Evolutionary conservation across 2,113 vertebrate genomes (phyloP).

Genomic region (Rhizomys pruinosus): DNA sequence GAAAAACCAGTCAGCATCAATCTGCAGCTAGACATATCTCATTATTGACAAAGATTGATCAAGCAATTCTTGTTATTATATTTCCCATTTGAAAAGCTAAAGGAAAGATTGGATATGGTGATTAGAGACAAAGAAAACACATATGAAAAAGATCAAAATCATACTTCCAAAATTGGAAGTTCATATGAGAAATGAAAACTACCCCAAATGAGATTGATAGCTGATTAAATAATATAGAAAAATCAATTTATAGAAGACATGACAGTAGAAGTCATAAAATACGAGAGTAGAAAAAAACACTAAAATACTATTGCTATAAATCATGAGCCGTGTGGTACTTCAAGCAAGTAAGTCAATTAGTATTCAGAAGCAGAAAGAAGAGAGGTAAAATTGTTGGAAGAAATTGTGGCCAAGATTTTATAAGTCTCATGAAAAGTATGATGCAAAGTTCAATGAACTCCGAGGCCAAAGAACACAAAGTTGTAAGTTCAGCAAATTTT

Average conservation of each 20-base stretch:
- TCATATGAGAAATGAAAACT: constrained; percentile 36
- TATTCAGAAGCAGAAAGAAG: not conserved
- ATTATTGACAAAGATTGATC: not conserved
- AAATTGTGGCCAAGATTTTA: constrained; percentile 2
- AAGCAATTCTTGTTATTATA: not conserved
- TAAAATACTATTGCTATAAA: not conserved
- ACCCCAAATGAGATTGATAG: not conserved
- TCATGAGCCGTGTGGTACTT: not conserved
- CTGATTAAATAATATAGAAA: not conserved
- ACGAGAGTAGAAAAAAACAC: not conserved
- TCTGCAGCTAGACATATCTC: not conserved
- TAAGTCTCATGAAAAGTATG: not conserved
- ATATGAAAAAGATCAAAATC: not conserved
- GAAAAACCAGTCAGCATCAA: not conserved
- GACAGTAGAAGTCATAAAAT: not conserved
- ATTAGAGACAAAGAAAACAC: not conserved
- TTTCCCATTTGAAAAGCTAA: not conserved
- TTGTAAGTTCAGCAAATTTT: not conserved
- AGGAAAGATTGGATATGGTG: not conserved
- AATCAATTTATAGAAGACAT: constrained; percentile 1
- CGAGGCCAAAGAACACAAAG: not conserved
- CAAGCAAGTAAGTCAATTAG: not conserved
- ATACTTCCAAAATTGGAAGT: constrained; percentile 5
- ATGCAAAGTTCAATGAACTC: not conserved
- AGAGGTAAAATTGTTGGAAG: not conserved